Conservation (phyloP, 2,797 vertebrate species). For the Nyctalus aviator region DNA sequence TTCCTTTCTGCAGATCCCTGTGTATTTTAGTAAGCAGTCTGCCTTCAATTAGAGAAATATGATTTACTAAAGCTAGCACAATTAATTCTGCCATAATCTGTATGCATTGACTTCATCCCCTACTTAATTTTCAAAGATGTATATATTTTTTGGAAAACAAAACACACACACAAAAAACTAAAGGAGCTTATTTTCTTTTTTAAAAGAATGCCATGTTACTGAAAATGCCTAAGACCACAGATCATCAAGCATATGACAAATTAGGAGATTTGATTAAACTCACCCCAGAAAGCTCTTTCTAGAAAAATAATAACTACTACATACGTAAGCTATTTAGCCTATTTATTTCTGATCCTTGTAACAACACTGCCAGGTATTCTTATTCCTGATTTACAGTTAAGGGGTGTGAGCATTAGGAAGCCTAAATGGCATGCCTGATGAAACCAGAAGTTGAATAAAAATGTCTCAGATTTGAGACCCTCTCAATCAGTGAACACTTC, state of each 20-base stretch:
- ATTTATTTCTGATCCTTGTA: not conserved
- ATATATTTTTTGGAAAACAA: no score
- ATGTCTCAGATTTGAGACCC: slow-evolving; percentile 14
- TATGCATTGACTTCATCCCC: not conserved
- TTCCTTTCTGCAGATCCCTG: not conserved
- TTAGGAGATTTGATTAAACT: not conserved
- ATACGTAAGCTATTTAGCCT: slow-evolving; percentile 1
- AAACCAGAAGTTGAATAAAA: not conserved
- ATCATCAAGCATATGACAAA: not conserved
- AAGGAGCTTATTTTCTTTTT: not conserved
- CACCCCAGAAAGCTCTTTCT: slow-evolving; percentile 2
- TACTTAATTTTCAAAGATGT: slow-evolving; percentile 34
- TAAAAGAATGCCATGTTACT: slow-evolving; percentile 15
- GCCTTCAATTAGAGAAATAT: not conserved
- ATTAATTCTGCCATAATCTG: not conserved
- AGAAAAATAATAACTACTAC: not conserved
- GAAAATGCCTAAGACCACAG: not conserved
- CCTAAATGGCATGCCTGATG: not conserved
- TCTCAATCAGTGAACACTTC: not conserved
- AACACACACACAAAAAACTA: not conserved
- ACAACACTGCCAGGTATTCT: not conserved
- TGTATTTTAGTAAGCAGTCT: not conserved
- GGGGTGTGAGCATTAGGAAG: not conserved
- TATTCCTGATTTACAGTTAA: not conserved
- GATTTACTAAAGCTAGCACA: not conserved